Percentiles rank a stretch among this genome's conserved stretches.
Conservation (phyloP, 2,113 vertebrate genomes). For the Cyphomyrus discorhynchus region DNA sequence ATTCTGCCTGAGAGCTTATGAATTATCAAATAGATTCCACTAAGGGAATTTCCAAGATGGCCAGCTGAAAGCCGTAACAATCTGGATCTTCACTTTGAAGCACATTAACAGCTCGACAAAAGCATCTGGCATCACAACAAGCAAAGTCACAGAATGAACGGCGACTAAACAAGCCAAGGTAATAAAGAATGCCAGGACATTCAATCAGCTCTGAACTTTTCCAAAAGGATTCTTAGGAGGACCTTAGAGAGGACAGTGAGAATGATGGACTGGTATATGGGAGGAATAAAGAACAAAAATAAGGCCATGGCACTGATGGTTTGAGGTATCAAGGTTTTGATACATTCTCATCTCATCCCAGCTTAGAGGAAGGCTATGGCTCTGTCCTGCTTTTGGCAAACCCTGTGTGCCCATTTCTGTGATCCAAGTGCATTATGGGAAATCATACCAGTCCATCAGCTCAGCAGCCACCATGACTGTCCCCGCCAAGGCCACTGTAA, state of each 20-base stretch:
- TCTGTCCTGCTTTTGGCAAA: neutral
- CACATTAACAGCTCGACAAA: conserved; percentile 24
- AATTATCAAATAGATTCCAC: neutral
- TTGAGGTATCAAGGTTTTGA: neutral
- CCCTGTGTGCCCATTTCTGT: neutral
- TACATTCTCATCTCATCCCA: neutral
- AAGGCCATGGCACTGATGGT: neutral
- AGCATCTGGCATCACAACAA: neutral
- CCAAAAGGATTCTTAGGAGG: conserved; percentile 17
- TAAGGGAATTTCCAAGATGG: conserved; percentile 27
- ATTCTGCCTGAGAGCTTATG: neutral
- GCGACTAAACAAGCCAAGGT: conserved; percentile 21
- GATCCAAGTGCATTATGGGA: neutral
- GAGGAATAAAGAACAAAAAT: neutral
- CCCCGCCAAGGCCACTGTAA: conserved; percentile 31
- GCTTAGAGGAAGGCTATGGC: neutral
- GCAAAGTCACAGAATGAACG: conserved; percentile 4
- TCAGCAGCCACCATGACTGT: conserved; percentile 24
- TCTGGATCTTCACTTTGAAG: conserved; percentile 25
- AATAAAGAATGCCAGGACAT: conserved; percentile 60
- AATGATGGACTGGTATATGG: neutral
- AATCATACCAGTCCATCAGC: conserved; percentile 33
- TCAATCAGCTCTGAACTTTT: conserved; percentile 62
- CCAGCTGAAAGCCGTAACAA: conserved; percentile 1
- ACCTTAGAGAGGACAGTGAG: conserved; percentile 30